These are phyloP conservation scores for Holothuria glaberrima DNA, from an alignment of 35 echinoderm and acorn worm species.

Conservation along the genomic window DNA sequence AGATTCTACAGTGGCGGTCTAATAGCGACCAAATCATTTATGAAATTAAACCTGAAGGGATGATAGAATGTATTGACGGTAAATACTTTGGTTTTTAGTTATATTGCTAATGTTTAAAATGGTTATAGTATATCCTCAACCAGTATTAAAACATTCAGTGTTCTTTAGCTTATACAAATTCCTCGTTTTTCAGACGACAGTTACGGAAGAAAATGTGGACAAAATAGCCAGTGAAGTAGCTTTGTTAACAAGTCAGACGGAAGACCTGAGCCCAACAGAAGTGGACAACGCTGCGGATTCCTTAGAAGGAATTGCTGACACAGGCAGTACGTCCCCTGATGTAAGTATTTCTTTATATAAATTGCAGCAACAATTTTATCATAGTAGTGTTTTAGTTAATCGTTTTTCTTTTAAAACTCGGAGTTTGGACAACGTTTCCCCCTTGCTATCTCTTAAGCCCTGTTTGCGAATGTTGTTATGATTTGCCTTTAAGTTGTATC, in stretches of 20 bases:
- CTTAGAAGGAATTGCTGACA: not conserved
- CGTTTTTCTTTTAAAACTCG: too few relatives aligned
- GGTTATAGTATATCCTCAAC: too few relatives aligned
- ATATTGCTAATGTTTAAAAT: too few relatives aligned
- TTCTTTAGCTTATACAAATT: not conserved
- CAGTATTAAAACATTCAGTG: not conserved
- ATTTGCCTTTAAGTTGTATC: too few relatives aligned
- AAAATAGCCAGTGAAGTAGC: slow-evolving; percentile 21
- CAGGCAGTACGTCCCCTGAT: slow-evolving; percentile 17
- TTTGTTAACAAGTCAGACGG: slow-evolving; percentile 29
- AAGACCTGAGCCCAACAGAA: not conserved
- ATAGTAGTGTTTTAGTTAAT: too few relatives aligned
- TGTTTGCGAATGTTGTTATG: too few relatives aligned
- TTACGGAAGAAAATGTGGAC: slow-evolving; percentile 55
- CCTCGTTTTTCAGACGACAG: not conserved
- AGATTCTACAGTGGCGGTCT: too few relatives aligned
- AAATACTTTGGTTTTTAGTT: too few relatives aligned
- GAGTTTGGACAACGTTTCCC: too few relatives aligned
- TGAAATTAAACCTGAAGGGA: not conserved
- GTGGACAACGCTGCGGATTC: slow-evolving; percentile 45
- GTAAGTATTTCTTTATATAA: not conserved
- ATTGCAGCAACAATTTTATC: too few relatives aligned
- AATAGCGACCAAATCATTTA: not conserved
- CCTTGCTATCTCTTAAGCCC: too few relatives aligned
- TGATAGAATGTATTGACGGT: not conserved